These are phyloP conservation scores for Pseudomyrmex flavicornis DNA, from an alignment of 1,140 invertebrate species.

Conservation along the genomic window DNA sequence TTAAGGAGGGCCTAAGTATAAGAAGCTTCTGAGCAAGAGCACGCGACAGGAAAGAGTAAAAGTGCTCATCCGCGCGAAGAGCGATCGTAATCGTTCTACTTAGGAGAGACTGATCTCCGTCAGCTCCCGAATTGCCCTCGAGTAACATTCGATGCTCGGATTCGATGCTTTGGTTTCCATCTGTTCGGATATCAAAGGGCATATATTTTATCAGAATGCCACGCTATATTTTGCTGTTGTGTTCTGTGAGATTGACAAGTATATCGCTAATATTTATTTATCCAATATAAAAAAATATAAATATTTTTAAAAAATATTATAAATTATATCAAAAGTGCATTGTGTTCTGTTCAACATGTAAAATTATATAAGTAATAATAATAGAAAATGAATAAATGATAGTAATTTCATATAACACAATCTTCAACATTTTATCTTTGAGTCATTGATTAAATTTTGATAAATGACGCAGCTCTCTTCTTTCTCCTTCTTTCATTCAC, in stretches of 20 bases:
- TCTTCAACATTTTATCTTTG: not conserved
- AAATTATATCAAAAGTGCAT: too few species aligned
- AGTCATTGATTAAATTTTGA: not conserved
- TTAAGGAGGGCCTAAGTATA: slow-evolving; percentile 24
- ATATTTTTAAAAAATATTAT: too few species aligned
- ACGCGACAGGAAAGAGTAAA: not conserved
- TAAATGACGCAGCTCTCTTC: not conserved
- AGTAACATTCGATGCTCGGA: slow-evolving; percentile 36
- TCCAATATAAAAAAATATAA: not conserved
- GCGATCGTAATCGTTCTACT: slow-evolving; percentile 44
- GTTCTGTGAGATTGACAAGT: not conserved
- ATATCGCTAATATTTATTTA: not conserved
- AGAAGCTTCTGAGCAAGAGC: not conserved
- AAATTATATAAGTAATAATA: not conserved
- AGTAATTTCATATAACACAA: not conserved
- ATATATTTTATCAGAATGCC: slow-evolving; percentile 30
- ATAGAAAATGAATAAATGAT: not conserved
- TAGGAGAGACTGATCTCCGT: slow-evolving; percentile 15
- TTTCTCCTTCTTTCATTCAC: not conserved
- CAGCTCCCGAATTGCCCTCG: slow-evolving; percentile 36
- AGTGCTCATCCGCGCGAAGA: slow-evolving; percentile 34
- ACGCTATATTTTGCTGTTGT: not conserved
- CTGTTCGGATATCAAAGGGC: not conserved
- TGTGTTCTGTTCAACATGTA: too few species aligned
- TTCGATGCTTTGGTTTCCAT: not conserved